Evolutionary conservation across 2,113 vertebrate genomes (phyloP).

Genomic region (Phodopus roborovskii): DNA sequence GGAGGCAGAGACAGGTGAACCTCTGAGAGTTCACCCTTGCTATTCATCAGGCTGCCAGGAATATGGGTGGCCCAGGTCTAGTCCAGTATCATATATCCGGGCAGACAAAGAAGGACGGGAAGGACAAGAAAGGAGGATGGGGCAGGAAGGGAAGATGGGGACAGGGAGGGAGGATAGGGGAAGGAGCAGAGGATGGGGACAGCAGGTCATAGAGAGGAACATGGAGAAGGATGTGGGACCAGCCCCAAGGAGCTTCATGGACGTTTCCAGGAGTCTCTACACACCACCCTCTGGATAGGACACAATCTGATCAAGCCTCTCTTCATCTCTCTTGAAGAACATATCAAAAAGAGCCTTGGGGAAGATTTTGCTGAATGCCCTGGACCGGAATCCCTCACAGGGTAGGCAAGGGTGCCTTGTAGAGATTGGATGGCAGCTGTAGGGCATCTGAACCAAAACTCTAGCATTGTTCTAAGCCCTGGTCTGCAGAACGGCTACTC

Average conservation of each 20-base stretch:
- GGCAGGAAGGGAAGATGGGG: no score
- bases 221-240: background rate
- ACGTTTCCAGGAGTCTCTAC: background rate
- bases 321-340: slow-evolving; percentile 86
- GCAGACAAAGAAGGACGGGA: background rate
- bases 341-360: slow-evolving; percentile 93
- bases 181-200: background rate
- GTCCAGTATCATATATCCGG: no score
- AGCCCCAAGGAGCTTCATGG: background rate
- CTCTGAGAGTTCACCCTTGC: background rate
- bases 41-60: background rate
- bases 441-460: no score
- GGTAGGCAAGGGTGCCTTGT: slow-evolving; percentile 84
- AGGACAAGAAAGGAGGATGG: background rate
- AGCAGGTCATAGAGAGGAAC: no score
- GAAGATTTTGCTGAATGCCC: slow-evolving; percentile 94
- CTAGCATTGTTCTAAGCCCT: background rate
- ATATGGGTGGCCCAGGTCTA: background rate
- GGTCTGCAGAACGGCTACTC: background rate
- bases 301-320: background rate
- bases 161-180: background rate
- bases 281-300: background rate
- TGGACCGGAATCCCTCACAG: slow-evolving; percentile 91
- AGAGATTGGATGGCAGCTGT: rapidly evolving
- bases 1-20: background rate